Evolutionary conservation across 2,113 vertebrate genomes (phyloP).

Genomic region (Scartelaos histophorus): DNA sequence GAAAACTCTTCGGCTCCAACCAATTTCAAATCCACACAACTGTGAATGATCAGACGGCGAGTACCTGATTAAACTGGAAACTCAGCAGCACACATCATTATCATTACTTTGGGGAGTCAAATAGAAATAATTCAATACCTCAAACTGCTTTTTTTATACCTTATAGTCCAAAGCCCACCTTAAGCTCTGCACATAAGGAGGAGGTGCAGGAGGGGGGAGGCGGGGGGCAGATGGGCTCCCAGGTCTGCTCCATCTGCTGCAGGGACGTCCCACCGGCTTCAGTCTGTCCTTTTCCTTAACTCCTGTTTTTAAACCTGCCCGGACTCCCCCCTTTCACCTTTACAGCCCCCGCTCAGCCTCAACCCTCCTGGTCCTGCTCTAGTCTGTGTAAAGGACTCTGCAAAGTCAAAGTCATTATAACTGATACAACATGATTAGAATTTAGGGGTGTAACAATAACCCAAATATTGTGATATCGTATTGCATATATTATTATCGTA

Average conservation of each 20-base stretch:
- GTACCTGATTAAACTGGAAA: not conserved
- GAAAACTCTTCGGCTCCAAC: not conserved
- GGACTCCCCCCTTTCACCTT: constrained; percentile 20
- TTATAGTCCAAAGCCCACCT: constrained; percentile 11
- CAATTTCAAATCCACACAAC: not conserved
- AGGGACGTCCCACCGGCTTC: constrained; percentile 56
- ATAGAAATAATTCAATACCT: not conserved
- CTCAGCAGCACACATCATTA: not conserved
- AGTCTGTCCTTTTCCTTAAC: constrained; percentile 63
- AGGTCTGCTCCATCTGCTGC: constrained; percentile 71
- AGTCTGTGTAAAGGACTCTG: not conserved
- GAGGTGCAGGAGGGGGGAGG: constrained; percentile 36
- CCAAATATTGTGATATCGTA: too few species aligned
- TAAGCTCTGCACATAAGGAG: constrained; percentile 50
- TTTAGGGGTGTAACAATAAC: too few species aligned
- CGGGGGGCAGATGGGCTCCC: constrained; percentile 67
- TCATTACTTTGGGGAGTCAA: too few species aligned
- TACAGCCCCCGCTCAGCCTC: not conserved
- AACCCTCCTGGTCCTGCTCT: not conserved
- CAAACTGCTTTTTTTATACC: not conserved
- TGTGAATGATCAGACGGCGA: not conserved
- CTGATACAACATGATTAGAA: not conserved
- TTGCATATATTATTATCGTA: too few species aligned
- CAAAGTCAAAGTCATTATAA: not conserved
- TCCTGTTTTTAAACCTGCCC: constrained; percentile 45